Percentiles rank a stretch among this genome's conserved stretches.
phyloP scores from a whole-genome alignment of 1,140 invertebrate species.

The Rhagoletis pomonella region DNA sequence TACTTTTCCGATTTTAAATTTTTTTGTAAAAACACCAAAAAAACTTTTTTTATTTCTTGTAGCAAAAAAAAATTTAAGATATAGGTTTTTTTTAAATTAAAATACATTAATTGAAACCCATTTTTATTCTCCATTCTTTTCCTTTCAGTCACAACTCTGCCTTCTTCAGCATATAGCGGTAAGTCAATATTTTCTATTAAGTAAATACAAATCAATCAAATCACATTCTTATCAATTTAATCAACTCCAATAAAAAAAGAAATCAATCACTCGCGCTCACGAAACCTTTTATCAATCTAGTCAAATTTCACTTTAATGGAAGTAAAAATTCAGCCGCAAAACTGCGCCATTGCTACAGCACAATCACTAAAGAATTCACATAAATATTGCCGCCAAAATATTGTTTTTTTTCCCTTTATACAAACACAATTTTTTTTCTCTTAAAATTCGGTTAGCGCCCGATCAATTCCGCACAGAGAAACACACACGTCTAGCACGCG shows the following conservation, averaged over 20 bases:
- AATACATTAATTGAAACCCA: too few species aligned
- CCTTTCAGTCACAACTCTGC: too few species aligned
- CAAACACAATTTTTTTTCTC: too few species aligned
- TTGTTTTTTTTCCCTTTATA: not conserved
- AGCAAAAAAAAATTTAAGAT: too few species aligned
- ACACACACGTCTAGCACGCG: conserved; percentile 37
- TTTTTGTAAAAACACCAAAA: too few species aligned
- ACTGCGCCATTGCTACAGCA: conserved; percentile 1
- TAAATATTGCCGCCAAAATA: conserved; percentile 30
- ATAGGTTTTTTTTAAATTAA: too few species aligned
- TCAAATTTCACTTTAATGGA: not conserved
- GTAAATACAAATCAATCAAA: not conserved
- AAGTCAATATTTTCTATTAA: not conserved
- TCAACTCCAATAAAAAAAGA: not conserved
- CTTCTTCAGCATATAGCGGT: not conserved
- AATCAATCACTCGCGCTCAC: not conserved
- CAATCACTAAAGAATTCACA: not conserved
- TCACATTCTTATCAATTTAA: conserved; percentile 7
- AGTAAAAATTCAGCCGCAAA: too few species aligned
- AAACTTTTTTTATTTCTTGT: too few species aligned
- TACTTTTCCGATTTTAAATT: too few species aligned
- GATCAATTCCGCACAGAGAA: not conserved
- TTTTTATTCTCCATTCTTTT: too few species aligned
- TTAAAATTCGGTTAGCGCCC: not conserved
- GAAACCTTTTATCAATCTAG: not conserved